Percentiles rank a stretch among this genome's conserved stretches.
These are phyloP conservation scores for Tragulus kanchil DNA, from an alignment of 2,113 vertebrate species.

Conservation along the genomic window DNA sequence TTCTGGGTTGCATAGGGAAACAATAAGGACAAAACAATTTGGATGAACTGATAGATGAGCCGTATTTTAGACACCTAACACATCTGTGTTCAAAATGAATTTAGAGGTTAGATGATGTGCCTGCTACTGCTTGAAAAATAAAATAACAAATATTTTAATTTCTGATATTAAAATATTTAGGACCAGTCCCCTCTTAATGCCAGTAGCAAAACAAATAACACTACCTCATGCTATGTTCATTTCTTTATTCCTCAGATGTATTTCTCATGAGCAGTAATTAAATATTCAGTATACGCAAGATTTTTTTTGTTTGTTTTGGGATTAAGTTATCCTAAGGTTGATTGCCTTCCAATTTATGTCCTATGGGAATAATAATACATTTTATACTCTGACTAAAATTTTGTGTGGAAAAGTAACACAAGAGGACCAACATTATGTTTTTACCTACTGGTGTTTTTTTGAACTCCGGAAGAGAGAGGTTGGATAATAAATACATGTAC, in stretches of 20 bases:
- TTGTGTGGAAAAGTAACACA: not conserved
- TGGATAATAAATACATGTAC: slow-evolving; percentile 14
- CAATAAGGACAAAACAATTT: not conserved
- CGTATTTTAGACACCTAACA: not conserved
- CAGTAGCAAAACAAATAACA: not conserved
- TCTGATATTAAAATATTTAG: not conserved
- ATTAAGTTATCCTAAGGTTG: not conserved
- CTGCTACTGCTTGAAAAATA: not conserved
- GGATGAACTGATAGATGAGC: not conserved
- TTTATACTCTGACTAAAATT: not conserved
- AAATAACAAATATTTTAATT: not conserved
- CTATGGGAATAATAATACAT: not conserved
- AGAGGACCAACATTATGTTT: not conserved
- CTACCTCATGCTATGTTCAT: not conserved
- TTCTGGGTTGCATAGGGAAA: not conserved
- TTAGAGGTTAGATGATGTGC: not conserved
- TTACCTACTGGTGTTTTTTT: not conserved
- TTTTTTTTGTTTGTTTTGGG: not conserved
- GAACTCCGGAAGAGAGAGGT: not conserved
- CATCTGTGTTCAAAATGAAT: not conserved
- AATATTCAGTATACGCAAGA: not conserved
- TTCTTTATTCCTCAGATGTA: not conserved
- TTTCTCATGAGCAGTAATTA: not conserved
- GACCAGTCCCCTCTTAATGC: not conserved
- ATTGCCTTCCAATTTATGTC: not conserved